These are phyloP conservation scores for Sialis fuliginosa DNA, from an alignment of 2,888 invertebrate species.

Conservation along the genomic window DNA sequence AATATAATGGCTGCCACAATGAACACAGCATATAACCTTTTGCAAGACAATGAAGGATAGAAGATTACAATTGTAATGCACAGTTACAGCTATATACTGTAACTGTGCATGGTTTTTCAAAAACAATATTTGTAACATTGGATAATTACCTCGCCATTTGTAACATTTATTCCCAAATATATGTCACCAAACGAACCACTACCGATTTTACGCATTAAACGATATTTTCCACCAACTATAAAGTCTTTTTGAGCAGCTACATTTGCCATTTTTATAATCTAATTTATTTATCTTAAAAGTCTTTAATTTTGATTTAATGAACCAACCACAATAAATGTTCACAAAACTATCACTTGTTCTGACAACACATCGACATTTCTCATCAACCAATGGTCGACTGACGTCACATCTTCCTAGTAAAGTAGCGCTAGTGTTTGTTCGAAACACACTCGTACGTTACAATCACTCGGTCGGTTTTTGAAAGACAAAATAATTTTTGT, in stretches of 20 bases:
- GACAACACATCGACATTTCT: conserved; percentile 40
- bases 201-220: conserved; percentile 91
- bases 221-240: conserved; percentile 82
- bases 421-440: too few relatives aligned
- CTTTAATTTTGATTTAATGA: conserved; percentile 24
- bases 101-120: too few relatives aligned
- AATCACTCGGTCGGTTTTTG: too few relatives aligned
- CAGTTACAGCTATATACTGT: too few relatives aligned
- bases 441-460: too few relatives aligned
- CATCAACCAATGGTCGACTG: conserved; percentile 12
- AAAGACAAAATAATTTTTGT: too few relatives aligned
- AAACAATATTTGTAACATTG: too few relatives aligned
- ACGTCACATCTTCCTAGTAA: conserved; percentile 1
- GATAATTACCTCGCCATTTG: conserved; percentile 67
- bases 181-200: conserved; percentile 99
- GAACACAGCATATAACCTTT: too few relatives aligned
- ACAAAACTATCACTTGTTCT: conserved; percentile 28
- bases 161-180: conserved; percentile 83
- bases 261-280: conserved; percentile 22
- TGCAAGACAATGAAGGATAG: too few relatives aligned
- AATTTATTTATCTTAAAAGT: conserved; percentile 18
- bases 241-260: conserved; percentile 43
- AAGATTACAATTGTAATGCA: too few relatives aligned
- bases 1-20: too few relatives aligned
- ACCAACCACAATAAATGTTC: conserved; percentile 20